Conservation (phyloP, 1,140 invertebrate genomes). For the Microplitis mediator region DNA sequence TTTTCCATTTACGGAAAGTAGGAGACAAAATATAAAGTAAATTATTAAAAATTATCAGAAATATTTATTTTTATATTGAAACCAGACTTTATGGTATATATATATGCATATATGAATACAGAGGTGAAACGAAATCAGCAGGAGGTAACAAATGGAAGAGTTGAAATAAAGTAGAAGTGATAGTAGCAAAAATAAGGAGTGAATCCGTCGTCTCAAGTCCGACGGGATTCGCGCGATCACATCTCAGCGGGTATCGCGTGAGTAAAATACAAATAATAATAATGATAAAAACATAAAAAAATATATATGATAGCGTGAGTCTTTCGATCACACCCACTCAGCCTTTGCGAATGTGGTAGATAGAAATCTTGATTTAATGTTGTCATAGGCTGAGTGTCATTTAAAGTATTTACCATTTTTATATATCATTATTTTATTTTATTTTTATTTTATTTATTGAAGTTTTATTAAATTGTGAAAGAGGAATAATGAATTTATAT, state of each 20-base stretch:
- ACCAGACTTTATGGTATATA: neutral
- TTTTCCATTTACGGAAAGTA: no score
- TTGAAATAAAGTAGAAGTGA: neutral
- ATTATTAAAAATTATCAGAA: neutral
- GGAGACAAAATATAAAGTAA: no score
- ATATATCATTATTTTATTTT: no score
- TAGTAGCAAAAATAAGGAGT: constrained; percentile 1
- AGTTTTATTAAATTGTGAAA: no score
- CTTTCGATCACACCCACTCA: no score
- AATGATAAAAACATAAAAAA: neutral
- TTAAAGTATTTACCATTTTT: no score
- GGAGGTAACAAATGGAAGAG: constrained; percentile 9
- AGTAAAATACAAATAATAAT: neutral
- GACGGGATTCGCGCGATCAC: neutral
- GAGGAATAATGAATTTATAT: no score
- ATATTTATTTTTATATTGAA: constrained; percentile 8
- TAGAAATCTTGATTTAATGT: no score
- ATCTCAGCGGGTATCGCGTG: neutral
- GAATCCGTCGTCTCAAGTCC: neutral
- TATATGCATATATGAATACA: neutral
- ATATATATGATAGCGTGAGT: no score
- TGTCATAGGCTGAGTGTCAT: no score
- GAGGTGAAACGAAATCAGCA: constrained; percentile 20
- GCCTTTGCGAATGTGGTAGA: no score
- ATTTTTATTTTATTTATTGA: no score